Percentiles rank a stretch among this genome's conserved stretches.
These are phyloP conservation scores for Coregonus clupeaformis DNA, from an alignment of 2,113 vertebrate genomes.

Conservation along the genomic window DNA sequence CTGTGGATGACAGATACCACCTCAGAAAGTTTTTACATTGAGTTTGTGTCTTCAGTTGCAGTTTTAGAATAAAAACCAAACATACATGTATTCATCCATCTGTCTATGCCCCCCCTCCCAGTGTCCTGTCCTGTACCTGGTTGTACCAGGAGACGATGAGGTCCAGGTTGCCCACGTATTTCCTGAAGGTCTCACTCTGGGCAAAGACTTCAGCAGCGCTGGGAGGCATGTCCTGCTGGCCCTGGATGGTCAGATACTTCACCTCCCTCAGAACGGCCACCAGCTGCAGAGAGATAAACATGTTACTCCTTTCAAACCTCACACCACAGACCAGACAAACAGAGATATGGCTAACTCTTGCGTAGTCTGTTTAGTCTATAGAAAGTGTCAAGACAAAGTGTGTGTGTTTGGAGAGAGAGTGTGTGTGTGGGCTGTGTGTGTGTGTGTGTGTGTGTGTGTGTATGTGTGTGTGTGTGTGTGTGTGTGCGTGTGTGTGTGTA, in stretches of 20 bases:
- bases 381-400: not conserved
- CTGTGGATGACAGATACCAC: not conserved
- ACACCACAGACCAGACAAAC: not conserved
- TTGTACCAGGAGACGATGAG: slow-evolving; percentile 81
- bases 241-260: slow-evolving; percentile 75
- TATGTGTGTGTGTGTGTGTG: not conserved
- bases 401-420: not conserved
- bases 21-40: not conserved
- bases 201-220: slow-evolving; percentile 62
- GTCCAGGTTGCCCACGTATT: slow-evolving; percentile 70
- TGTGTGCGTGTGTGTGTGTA: not conserved
- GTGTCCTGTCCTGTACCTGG: slow-evolving; percentile 54
- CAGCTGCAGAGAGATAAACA: slow-evolving; percentile 58
- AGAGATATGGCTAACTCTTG: not conserved
- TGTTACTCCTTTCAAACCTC: not conserved
- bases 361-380: not conserved
- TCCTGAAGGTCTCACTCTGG: slow-evolving; percentile 68
- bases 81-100: not conserved
- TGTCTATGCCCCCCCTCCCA: not conserved
- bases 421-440: too few relatives aligned
- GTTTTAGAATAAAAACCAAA: not conserved
- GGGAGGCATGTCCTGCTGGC: slow-evolving; percentile 57
- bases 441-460: too few relatives aligned
- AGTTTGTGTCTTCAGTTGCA: not conserved
- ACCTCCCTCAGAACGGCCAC: slow-evolving; percentile 72